Conservation (phyloP, 2,113 vertebrate genomes). For the Anseranas semipalmata region DNA sequence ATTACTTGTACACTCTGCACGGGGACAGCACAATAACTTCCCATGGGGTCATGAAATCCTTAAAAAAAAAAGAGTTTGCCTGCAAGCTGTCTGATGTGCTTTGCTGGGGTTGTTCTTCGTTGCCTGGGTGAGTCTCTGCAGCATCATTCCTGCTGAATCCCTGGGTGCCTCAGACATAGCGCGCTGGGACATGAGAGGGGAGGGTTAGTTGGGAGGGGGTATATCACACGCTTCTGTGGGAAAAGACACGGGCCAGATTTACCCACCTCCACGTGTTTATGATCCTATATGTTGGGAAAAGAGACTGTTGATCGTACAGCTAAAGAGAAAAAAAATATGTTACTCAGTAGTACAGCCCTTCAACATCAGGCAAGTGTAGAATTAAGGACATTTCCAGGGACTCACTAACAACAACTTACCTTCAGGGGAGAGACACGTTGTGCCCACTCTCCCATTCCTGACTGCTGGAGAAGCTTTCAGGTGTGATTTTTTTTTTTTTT, state of each 20-base stretch:
- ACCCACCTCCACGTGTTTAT: neutral
- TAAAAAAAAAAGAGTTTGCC: neutral
- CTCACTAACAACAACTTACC: neutral
- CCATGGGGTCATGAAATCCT: neutral
- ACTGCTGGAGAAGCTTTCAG: neutral
- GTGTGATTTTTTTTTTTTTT: neutral
- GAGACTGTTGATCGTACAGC: neutral
- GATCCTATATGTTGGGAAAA: neutral
- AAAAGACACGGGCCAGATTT: neutral
- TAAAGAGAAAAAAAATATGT: neutral
- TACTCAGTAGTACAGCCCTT: neutral
- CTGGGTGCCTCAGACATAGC: accelerated
- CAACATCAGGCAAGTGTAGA: neutral
- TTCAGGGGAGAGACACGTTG: neutral
- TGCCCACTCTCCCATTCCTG: neutral
- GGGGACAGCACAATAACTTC: neutral
- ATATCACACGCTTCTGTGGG: neutral
- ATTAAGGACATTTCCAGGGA: neutral
- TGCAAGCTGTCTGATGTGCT: neutral
- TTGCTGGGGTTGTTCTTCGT: neutral
- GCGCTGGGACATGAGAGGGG: neutral
- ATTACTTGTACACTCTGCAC: neutral
- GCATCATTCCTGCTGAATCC: neutral
- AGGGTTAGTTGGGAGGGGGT: neutral
- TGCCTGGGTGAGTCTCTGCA: neutral